phyloP scores from a whole-genome alignment of 2,797 vertebrate genomes.

The Girardinus metallicus region DNA sequence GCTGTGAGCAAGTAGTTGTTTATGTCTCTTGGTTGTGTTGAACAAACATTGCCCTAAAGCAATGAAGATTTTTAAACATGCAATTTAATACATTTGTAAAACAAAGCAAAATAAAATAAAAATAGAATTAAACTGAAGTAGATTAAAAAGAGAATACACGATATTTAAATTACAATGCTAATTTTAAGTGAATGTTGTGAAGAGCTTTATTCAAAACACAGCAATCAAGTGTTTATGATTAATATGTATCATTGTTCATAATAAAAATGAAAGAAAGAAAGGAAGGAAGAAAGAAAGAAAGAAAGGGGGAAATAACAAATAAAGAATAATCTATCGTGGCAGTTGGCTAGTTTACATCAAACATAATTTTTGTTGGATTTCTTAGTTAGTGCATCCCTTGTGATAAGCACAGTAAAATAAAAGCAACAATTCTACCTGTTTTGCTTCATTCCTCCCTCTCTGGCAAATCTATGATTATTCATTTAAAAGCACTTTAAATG shows the following conservation, averaged over 20 bases:
- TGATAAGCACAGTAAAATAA: conserved; percentile 6
- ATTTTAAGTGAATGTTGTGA: not conserved
- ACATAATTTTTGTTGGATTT: too few species aligned
- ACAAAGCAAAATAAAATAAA: not conserved
- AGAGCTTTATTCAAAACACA: not conserved
- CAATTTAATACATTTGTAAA: not conserved
- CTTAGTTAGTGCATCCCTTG: not conserved
- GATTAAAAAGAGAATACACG: not conserved
- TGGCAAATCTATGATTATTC: conserved; percentile 16
- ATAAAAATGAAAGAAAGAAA: not conserved
- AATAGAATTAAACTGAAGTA: not conserved
- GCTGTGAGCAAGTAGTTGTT: not conserved
- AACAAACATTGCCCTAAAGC: not conserved
- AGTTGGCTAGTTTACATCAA: not conserved
- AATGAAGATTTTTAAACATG: not conserved
- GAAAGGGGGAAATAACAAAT: not conserved
- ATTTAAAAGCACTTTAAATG: conserved; percentile 31
- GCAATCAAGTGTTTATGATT: not conserved
- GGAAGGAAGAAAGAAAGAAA: not conserved
- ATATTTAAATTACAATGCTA: not conserved
- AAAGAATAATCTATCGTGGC: not conserved
- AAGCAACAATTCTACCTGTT: conserved; percentile 2
- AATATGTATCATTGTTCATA: not conserved
- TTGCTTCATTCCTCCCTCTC: not conserved
- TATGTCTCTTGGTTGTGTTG: not conserved